A percentile compares a stretch with the other conserved stretches of the same genome.
Conservation (phyloP, 2,888 invertebrate species). For the Ypsolopha sequella region DNA sequence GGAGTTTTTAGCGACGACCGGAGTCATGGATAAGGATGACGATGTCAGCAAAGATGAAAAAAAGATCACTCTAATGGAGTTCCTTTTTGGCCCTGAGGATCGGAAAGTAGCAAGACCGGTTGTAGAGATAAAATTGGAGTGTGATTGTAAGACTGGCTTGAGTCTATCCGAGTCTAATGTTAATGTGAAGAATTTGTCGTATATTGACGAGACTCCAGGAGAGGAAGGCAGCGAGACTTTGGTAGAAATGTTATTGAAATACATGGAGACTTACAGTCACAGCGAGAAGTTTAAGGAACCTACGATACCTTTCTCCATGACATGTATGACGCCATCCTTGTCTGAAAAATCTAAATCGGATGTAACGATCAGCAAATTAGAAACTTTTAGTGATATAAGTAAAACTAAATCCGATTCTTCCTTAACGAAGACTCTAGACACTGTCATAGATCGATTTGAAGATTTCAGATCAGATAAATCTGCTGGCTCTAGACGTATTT, state of each 20-base stretch:
- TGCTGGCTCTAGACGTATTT: slow-evolving; percentile 39
- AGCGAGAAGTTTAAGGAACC: slow-evolving; percentile 30
- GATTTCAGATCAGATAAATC: slow-evolving; percentile 27
- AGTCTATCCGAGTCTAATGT: slow-evolving; percentile 48
- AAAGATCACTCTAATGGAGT: slow-evolving; percentile 63
- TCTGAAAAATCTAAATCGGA: slow-evolving; percentile 63
- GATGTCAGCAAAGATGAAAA: slow-evolving; percentile 35
- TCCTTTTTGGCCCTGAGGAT: slow-evolving; percentile 53
- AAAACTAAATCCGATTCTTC: slow-evolving; percentile 64
- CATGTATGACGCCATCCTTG: slow-evolving; percentile 30
- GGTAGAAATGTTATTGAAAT: slow-evolving; percentile 58
- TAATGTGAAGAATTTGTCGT: slow-evolving; percentile 45
- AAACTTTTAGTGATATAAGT: slow-evolving; percentile 55
- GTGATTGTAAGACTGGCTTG: slow-evolving; percentile 27
- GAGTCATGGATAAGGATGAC: slow-evolving; percentile 49
- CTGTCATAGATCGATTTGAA: slow-evolving; percentile 48
- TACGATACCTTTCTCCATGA: slow-evolving; percentile 35
- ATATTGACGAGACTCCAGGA: slow-evolving; percentile 59
- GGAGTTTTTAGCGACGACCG: slow-evolving; percentile 55
- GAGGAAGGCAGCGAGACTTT: slow-evolving; percentile 49
- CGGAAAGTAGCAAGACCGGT: slow-evolving; percentile 30
- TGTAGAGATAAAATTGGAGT: slow-evolving; percentile 35
- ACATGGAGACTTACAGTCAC: slow-evolving; percentile 51
- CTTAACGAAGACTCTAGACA: slow-evolving; percentile 55
- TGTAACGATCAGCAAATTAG: slow-evolving; percentile 53